phyloP scores from a whole-genome alignment of 2,888 invertebrate genomes.

The Rhagonycha fulva region DNA sequence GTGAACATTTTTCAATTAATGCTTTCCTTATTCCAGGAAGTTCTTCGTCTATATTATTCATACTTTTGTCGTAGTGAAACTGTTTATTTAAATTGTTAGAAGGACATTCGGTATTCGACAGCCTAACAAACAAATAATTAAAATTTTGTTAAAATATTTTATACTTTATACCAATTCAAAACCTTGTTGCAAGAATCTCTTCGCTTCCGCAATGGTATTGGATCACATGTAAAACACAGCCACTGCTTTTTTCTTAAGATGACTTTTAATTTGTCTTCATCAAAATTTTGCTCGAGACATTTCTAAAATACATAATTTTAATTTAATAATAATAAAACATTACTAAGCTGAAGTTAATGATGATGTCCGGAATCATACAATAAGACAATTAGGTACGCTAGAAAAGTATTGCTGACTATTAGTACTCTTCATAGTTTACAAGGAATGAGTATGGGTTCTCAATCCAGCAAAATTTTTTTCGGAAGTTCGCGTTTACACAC shows the following conservation, averaged over 20 bases:
- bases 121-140: background rate
- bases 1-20: background rate
- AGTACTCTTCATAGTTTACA: too few relatives aligned
- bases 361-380: too few relatives aligned
- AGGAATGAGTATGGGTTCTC: too few relatives aligned
- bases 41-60: background rate
- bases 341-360: background rate
- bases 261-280: background rate
- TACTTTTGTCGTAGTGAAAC: background rate
- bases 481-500: too few relatives aligned
- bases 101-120: background rate
- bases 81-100: background rate
- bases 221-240: background rate
- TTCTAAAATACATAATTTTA: conserved; percentile 5
- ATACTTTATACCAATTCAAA: background rate
- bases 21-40: background rate
- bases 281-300: conserved; percentile 3
- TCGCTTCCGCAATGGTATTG: background rate
- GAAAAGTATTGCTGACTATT: too few relatives aligned
- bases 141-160: background rate
- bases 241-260: background rate
- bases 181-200: background rate
- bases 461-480: too few relatives aligned
- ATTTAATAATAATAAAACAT: background rate
- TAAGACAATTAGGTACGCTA: too few relatives aligned